Evolutionary conservation across 2,888 invertebrate species (phyloP).

Genomic region (Neria commutata): DNA sequence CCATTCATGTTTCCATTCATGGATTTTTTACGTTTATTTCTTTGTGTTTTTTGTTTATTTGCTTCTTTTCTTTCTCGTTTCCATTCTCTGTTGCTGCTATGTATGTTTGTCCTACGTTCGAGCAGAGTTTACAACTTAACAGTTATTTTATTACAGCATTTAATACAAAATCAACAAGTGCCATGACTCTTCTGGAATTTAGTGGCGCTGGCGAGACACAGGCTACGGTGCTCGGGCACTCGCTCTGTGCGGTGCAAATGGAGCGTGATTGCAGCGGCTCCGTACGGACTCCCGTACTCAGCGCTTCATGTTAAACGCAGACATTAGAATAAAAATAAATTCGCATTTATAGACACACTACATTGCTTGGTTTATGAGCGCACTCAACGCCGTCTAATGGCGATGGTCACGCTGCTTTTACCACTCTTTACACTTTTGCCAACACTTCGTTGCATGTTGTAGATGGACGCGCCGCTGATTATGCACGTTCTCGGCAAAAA

Average conservation of each 20-base stretch:
- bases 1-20: constrained; percentile 51
- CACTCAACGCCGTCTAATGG: constrained; percentile 2
- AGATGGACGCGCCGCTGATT: background rate
- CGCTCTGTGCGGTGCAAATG: constrained; percentile 40
- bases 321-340: constrained; percentile 50
- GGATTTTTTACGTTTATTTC: constrained; percentile 40
- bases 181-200: constrained; percentile 44
- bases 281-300: no score
- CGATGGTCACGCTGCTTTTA: background rate
- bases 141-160: constrained; percentile 53
- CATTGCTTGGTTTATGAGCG: background rate
- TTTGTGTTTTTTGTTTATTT: constrained; percentile 2
- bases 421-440: constrained; percentile 2
- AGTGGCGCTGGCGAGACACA: constrained; percentile 25
- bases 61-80: background rate
- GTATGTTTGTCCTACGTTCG: no score
- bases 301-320: constrained; percentile 53
- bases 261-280: constrained; percentile 52
- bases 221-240: background rate
- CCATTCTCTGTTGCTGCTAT: no score
- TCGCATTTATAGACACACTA: background rate
- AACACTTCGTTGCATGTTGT: no score
- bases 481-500: background rate
- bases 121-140: constrained; percentile 55
- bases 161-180: constrained; percentile 53